Conservation (phyloP, 1,140 invertebrate genomes). For the Grapholita molesta region DNA sequence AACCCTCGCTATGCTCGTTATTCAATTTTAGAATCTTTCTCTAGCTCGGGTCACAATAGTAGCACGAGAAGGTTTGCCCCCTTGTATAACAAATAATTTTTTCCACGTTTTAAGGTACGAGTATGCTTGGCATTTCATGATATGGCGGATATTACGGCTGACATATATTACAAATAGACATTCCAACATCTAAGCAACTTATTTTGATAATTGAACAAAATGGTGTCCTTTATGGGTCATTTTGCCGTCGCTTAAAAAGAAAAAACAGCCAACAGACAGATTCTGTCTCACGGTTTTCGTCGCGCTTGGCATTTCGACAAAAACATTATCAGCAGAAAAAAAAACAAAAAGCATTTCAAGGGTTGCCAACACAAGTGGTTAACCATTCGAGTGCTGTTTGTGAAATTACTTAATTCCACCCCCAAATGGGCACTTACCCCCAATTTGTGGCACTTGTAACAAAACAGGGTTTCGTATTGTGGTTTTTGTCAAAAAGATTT, state of each 20-base stretch:
- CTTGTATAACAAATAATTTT: too few relatives aligned
- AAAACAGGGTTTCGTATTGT: not conserved
- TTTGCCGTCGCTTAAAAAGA: not conserved
- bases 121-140: too few relatives aligned
- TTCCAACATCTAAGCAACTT: too few relatives aligned
- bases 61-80: too few relatives aligned
- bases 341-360: conserved; percentile 5
- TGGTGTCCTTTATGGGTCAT: too few relatives aligned
- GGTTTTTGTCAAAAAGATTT: not conserved
- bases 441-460: conserved; percentile 2
- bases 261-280: not conserved
- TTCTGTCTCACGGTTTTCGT: not conserved
- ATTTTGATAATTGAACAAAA: too few relatives aligned
- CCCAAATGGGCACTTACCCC: conserved; percentile 2
- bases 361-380: conserved; percentile 18
- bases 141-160: too few relatives aligned
- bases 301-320: not conserved
- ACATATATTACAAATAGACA: too few relatives aligned
- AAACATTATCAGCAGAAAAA: not conserved
- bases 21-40: too few relatives aligned
- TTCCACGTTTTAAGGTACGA: too few relatives aligned
- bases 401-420: conserved; percentile 31
- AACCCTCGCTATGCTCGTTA: too few relatives aligned
- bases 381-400: conserved; percentile 24
- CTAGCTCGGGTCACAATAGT: too few relatives aligned